phyloP scores from a whole-genome alignment of 2,888 invertebrate genomes.

The Junonia oenone region DNA sequence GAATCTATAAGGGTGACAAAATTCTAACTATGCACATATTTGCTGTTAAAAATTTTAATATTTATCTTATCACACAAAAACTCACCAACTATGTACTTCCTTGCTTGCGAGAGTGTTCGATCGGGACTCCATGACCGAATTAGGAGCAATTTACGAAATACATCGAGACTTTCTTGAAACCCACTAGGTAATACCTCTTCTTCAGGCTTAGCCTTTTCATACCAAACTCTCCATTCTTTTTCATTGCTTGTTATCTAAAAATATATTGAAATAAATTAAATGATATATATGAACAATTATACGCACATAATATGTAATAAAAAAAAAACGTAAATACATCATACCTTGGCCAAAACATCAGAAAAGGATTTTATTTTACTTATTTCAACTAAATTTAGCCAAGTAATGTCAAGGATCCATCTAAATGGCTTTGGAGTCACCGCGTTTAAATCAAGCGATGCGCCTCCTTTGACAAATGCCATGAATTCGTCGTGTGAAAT shows the following conservation, averaged over 20 bases:
- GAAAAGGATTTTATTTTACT: slow-evolving; percentile 89
- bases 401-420: slow-evolving; percentile 97
- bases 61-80: background rate
- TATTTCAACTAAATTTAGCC: slow-evolving; percentile 96
- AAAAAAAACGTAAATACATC: too few species aligned
- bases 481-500: slow-evolving; percentile 95
- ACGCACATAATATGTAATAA: too few species aligned
- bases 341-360: slow-evolving; percentile 81
- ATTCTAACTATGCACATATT: too few species aligned
- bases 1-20: slow-evolving; percentile 86
- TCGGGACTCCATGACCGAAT: slow-evolving; percentile 98
- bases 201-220: slow-evolving; percentile 95
- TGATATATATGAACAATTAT: too few species aligned
- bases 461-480: slow-evolving; percentile 97
- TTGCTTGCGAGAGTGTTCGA: slow-evolving; percentile 94
- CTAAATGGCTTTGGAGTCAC: slow-evolving; percentile 94
- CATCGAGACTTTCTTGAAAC: slow-evolving; percentile 90
- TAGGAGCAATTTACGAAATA: slow-evolving; percentile 91
- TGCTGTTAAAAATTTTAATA: background rate
- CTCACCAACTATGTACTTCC: slow-evolving; percentile 91
- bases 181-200: slow-evolving; percentile 94
- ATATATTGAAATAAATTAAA: too few species aligned
- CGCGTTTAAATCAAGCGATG: slow-evolving; percentile 94
- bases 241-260: slow-evolving; percentile 89
- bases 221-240: slow-evolving; percentile 93